Conservation (phyloP, 1,140 invertebrate species). For the Musca vetustissima region DNA sequence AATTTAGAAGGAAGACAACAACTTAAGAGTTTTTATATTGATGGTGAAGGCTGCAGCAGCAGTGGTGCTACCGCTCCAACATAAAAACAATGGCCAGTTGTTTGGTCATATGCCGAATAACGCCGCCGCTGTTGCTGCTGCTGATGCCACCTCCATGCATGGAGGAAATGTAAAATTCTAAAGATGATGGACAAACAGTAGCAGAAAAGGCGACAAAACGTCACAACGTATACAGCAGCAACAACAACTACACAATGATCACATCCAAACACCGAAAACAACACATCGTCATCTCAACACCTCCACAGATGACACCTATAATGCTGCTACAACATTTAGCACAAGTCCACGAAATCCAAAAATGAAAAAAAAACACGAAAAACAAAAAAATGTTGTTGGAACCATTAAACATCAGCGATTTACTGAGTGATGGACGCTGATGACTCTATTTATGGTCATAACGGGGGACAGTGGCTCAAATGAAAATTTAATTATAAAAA, state of each 20-base stretch:
- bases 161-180: background rate
- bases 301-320: background rate
- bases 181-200: background rate
- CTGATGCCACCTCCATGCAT: background rate
- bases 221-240: background rate
- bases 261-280: background rate
- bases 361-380: background rate
- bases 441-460: no score
- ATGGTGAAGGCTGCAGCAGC: no score
- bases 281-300: conserved; percentile 17
- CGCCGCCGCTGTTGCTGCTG: no score
- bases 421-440: no score
- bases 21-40: background rate
- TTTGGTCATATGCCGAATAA: no score
- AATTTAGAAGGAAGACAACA: conserved; percentile 9
- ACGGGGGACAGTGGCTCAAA: no score
- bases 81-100: no score
- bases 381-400: background rate
- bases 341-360: conserved; percentile 1
- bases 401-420: background rate
- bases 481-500: no score
- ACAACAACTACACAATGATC: no score
- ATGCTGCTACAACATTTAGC: conserved; percentile 6
- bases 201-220: conserved; percentile 3
- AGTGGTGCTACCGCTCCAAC: no score